These are phyloP conservation scores for Sialis fuliginosa DNA, from an alignment of 2,888 invertebrate species.

Conservation along the genomic window DNA sequence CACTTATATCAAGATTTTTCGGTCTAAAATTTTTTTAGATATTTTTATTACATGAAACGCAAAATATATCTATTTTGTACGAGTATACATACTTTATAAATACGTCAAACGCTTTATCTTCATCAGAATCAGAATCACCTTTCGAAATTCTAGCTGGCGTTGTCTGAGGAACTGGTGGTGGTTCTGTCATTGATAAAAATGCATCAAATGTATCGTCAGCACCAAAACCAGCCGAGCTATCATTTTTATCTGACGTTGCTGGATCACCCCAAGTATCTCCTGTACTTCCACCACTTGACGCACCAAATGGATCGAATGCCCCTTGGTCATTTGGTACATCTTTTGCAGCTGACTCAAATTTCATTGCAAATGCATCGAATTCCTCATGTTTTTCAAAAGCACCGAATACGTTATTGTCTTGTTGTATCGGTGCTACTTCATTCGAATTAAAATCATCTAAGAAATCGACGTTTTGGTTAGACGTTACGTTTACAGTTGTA, in stretches of 20 bases:
- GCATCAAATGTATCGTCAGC: slow-evolving; percentile 61
- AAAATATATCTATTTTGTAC: not conserved
- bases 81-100: slow-evolving; percentile 47
- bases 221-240: slow-evolving; percentile 22
- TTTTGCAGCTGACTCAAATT: slow-evolving; percentile 58
- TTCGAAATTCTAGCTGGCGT: slow-evolving; percentile 42
- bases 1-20: slow-evolving; percentile 26
- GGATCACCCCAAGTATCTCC: slow-evolving; percentile 19
- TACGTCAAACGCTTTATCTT: slow-evolving; percentile 63
- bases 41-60: not conserved
- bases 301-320: slow-evolving; percentile 34
- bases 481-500: not conserved
- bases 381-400: slow-evolving; percentile 27
- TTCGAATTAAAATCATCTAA: not conserved
- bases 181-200: slow-evolving; percentile 64
- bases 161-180: slow-evolving; percentile 45
- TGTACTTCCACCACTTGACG: slow-evolving; percentile 14
- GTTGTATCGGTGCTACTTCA: not conserved
- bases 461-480: not conserved
- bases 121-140: slow-evolving; percentile 58
- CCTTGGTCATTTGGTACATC: slow-evolving; percentile 25
- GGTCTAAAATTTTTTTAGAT: slow-evolving; percentile 22
- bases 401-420: slow-evolving; percentile 1
- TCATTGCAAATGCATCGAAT: slow-evolving; percentile 79
- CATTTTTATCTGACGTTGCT: slow-evolving; percentile 13